Evolutionary conservation across 23 tunicate genomes (phyloP), one percentile per base, ranked within the genome.

Genomic region (Clavelina lepadiformis): DNA sequence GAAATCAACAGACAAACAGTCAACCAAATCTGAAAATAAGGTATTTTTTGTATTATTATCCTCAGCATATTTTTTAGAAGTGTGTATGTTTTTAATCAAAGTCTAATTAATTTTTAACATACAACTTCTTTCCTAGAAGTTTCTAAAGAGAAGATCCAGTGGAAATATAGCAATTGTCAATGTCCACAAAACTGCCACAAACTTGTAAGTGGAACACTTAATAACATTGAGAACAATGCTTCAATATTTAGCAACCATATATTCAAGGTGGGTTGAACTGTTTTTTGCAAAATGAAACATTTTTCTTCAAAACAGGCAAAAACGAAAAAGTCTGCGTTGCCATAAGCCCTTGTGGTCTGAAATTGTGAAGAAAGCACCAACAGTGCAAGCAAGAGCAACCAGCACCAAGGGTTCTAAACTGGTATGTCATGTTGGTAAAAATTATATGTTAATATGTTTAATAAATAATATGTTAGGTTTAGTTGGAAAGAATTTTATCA

Each of bases 341-440:
- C 75, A 63, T 19, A 68, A 78, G 37, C 87, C 72, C 21, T 51
- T 80, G 57, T 80, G 87, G 87, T 74, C 80, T 24, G 87, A 80
- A 15, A 29, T 80, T 41, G 87, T 80, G 5, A 80, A 67, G 38
- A 62, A 38, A 28, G 50, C 72, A 19, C 72, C 73, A 38, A 53
- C 50, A 35, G 46, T 51, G 5, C 35, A 19, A 33, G 22, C 50
- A 4, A 46, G 29, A 24, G 67, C 61, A 7, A 63, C 67, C 8
- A 45, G 18, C 61, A 61, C 20, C 5, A 63, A 33, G 37, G 57
- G 62, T 1, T 26, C 77, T 37, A 55, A 55, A 36, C 22, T 22
- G 11, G 15, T 41, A 11, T 41, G 13, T 41, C 11, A 41, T 41
- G 49, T 41, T 11, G 13, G 49, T 41, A 11, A 41, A 11, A 41